Evolutionary conservation across 2,113 vertebrate genomes (phyloP).

Genomic region (Gasterosteus aculeatus): DNA sequence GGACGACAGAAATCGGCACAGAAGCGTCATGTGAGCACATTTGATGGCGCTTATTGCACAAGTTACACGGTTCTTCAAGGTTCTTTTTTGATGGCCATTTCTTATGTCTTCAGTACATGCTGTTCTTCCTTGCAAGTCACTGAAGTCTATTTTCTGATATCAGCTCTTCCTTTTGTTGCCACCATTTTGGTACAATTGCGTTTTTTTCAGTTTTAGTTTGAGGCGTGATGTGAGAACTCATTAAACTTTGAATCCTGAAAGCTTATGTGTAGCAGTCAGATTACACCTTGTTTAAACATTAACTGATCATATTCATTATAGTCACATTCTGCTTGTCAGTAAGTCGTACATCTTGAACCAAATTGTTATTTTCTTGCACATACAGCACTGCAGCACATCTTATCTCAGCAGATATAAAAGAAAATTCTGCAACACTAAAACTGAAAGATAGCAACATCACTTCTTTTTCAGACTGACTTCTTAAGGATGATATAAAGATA

Average conservation of each 20-base stretch:
- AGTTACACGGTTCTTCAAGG: neutral
- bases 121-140: neutral
- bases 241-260: conserved; percentile 46
- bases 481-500: conserved; percentile 65
- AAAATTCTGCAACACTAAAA: neutral
- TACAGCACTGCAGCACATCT: neutral
- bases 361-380: neutral
- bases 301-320: neutral
- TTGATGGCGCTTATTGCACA: neutral
- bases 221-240: conserved; percentile 48
- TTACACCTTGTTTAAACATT: neutral
- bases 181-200: conserved; percentile 20
- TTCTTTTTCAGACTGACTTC: conserved; percentile 48
- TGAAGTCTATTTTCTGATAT: conserved; percentile 10
- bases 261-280: neutral
- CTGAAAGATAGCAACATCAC: neutral
- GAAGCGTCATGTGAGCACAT: conserved; percentile 2
- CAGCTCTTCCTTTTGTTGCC: conserved; percentile 8
- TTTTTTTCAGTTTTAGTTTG: conserved; percentile 31
- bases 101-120: neutral
- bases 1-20: neutral
- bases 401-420: neutral
- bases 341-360: neutral
- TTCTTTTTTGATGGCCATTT: neutral
- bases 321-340: neutral